phyloP scores from a whole-genome alignment of 2,797 vertebrate species.

The Thamnophis elegans region DNA sequence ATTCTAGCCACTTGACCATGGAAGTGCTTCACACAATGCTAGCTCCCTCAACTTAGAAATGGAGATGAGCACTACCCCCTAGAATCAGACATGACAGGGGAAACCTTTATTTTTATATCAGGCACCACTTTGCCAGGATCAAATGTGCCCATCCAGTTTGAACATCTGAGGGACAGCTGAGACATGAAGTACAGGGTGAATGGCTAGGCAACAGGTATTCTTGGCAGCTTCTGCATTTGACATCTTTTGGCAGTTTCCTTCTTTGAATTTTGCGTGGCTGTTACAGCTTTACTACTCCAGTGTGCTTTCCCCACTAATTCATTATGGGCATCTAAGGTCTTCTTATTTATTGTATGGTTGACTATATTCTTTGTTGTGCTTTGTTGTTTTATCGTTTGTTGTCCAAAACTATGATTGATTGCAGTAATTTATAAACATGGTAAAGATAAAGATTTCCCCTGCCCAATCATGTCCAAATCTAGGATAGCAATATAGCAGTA shows the following conservation, averaged over 20 bases:
- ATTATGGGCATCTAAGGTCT: neutral
- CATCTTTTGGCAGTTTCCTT: neutral
- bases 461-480: neutral
- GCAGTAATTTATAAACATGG: neutral
- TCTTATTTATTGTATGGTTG: neutral
- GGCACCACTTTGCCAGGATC: neutral
- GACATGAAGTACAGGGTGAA: neutral
- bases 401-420: neutral
- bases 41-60: neutral
- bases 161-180: neutral
- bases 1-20: neutral
- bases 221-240: neutral
- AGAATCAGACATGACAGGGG: neutral
- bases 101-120: neutral
- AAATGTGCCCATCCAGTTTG: neutral
- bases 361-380: neutral
- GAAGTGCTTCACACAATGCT: neutral
- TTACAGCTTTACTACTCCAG: neutral
- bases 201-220: neutral
- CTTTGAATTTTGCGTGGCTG: neutral
- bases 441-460: neutral
- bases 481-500: too few species aligned
- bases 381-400: neutral
- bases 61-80: neutral
- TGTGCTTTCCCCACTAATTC: neutral